Evolutionary conservation across 2,888 invertebrate species (phyloP), one percentile per base, ranked within the genome.

Genomic region (Trilocha varians): DNA sequence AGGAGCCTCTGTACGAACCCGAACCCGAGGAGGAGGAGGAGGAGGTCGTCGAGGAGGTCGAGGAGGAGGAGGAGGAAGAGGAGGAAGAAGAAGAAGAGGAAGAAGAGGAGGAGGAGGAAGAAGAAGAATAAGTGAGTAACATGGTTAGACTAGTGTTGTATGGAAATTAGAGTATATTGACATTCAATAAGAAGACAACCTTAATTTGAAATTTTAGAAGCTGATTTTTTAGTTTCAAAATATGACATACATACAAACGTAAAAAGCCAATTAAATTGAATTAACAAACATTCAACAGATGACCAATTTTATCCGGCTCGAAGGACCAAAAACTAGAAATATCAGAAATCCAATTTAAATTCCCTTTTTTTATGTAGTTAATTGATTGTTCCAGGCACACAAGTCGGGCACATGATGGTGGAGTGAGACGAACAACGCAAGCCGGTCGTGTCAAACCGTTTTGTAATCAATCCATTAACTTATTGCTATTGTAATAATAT

Each of bases 11-110:
- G 38, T 87, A 87, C 63, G 91, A 90, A 55, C 90, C 90, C 39
- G 93, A 92, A 54, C 91, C 90, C 49, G 93, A 91, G 55, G 92
- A 91, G 53, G 92, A 90, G 49, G 94, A 91, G 56, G 94, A 90
- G 52, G 91, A 88, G 44, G 91, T 87, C 43, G 91, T 87, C 38
- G 92, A 87, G 25, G 92, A 87, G 34, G 92, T 89, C 13, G 92
- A 90, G 52, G 93, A 91, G 51, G 93, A 91, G 49, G 93, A 92
- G 55, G 93, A 92, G 47, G 92, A 91, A 44, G 92, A 91, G 47
- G 92, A 91, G 45, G 92, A 91, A 39, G 91, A 91, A 36, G 91
- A 91, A 42, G 91, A 91, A 42, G 91, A 91, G 42, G 91, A 89
- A 48, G 90, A n/a, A 25, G 25, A 90, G 46, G 89, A 89, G 43